phyloP scores from a whole-genome alignment of 1,140 invertebrate genomes.

The Cecropterus lyciades region DNA sequence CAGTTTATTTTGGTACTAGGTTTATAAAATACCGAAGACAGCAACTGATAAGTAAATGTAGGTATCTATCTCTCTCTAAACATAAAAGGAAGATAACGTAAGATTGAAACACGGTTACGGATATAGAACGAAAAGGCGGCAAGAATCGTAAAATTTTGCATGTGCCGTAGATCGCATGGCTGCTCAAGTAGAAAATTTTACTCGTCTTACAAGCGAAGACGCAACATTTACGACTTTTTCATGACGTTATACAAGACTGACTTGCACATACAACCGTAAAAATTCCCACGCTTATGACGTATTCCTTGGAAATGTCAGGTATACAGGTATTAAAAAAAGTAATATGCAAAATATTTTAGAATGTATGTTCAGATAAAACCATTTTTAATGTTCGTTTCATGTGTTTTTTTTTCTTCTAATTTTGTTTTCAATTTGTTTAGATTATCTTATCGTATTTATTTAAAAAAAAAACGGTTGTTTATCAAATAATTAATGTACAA shows the following conservation, averaged over 20 bases:
- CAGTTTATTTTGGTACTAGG: too few relatives aligned
- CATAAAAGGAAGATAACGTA: conserved; percentile 5
- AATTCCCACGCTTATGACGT: conserved; percentile 47
- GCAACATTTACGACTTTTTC: conserved; percentile 67
- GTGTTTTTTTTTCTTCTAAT: too few relatives aligned
- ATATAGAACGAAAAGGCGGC: conserved; percentile 38
- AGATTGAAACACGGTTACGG: conserved; percentile 11
- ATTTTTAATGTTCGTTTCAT: too few relatives aligned
- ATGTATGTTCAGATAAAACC: too few relatives aligned
- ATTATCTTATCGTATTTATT: too few relatives aligned
- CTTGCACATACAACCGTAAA: conserved; percentile 58
- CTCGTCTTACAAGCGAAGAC: conserved; percentile 50
- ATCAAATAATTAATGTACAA: background rate
- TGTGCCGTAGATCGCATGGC: conserved; percentile 53
- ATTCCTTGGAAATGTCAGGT: conserved; percentile 28
- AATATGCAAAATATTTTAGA: too few relatives aligned
- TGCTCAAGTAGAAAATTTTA: conserved; percentile 61
- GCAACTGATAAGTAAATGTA: too few relatives aligned
- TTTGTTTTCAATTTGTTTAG: too few relatives aligned
- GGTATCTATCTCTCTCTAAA: background rate
- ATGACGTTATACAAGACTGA: conserved; percentile 55
- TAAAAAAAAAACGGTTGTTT: background rate
- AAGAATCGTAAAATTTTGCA: conserved; percentile 63
- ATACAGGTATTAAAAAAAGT: too few relatives aligned
- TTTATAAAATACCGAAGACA: too few relatives aligned